phyloP scores from a whole-genome alignment of 2,113 vertebrate species.

The Tyrannus savana region DNA sequence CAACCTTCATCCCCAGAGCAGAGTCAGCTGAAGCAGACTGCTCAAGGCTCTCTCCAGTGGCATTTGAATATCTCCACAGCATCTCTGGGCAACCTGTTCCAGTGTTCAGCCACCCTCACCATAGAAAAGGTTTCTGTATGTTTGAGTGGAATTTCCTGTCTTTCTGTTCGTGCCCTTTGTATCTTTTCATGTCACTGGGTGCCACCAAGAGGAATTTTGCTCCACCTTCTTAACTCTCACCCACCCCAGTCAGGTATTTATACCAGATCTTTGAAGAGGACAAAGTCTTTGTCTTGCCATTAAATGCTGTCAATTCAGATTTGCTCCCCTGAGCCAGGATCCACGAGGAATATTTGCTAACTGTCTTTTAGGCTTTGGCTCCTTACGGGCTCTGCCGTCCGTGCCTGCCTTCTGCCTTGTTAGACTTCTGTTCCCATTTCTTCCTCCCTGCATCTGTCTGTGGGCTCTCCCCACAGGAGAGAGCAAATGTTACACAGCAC shows the following conservation, averaged over 20 bases:
- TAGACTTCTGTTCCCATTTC: not conserved
- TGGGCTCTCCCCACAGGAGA: not conserved
- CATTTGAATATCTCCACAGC: not conserved
- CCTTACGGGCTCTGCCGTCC: not conserved
- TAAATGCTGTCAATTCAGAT: not conserved
- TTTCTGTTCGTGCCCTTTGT: not conserved
- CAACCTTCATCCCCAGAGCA: not conserved
- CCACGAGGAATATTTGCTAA: not conserved
- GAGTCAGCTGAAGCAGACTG: not conserved
- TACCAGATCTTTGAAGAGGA: not conserved
- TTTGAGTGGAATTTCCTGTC: not conserved
- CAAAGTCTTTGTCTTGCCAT: not conserved
- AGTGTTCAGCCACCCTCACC: not conserved
- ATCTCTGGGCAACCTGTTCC: not conserved
- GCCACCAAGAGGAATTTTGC: not conserved
- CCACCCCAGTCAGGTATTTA: not conserved
- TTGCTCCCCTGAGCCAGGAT: not conserved
- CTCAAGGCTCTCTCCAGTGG: not conserved
- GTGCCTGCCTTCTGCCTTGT: not conserved
- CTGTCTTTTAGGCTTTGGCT: not conserved
- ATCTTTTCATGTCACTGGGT: not conserved
- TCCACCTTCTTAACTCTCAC: not conserved
- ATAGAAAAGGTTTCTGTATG: accelerated
- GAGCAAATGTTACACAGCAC: not conserved
- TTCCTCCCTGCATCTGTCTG: not conserved